Percentiles rank a stretch among this genome's conserved stretches.
Conservation (phyloP, 2,888 invertebrate genomes). For the Microctonus hyperodae region DNA sequence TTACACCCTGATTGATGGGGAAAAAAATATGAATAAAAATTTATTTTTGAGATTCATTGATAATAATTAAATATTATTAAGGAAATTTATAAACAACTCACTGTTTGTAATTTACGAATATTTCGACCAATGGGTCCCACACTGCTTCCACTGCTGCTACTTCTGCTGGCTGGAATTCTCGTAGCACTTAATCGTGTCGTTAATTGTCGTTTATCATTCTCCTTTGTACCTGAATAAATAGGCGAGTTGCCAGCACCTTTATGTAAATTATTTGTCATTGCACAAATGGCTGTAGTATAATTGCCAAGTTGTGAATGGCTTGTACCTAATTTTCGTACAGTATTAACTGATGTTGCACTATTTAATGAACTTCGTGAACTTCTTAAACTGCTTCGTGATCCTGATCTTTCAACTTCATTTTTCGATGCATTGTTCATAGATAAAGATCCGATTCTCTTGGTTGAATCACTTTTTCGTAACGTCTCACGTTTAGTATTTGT, state of each 20-base stretch:
- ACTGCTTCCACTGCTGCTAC: conserved; percentile 69
- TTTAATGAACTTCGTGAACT: conserved; percentile 86
- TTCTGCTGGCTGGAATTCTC: conserved; percentile 68
- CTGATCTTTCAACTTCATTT: conserved; percentile 76
- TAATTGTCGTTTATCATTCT: conserved; percentile 39
- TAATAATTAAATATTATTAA: neutral
- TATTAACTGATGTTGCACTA: conserved; percentile 79
- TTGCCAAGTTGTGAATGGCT: conserved; percentile 65
- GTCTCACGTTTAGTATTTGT: conserved; percentile 46
- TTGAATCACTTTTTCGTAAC: conserved; percentile 37
- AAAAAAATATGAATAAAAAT: neutral
- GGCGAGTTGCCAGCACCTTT: conserved; percentile 44
- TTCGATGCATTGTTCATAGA: conserved; percentile 37
- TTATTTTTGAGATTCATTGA: neutral
- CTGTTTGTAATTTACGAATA: conserved; percentile 45
- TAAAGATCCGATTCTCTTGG: conserved; percentile 36
- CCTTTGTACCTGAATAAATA: conserved; percentile 39
- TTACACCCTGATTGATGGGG: conserved; percentile 24
- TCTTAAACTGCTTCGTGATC: conserved; percentile 79
- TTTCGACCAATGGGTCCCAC: conserved; percentile 63
- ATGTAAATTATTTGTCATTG: conserved; percentile 61
- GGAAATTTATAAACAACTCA: conserved; percentile 25
- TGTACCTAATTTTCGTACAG: conserved; percentile 76
- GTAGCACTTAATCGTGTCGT: conserved; percentile 49
- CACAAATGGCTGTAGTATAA: conserved; percentile 66